These are phyloP conservation scores for Drosophila ezoana DNA, from an alignment of 2,888 invertebrate species.

Conservation along the genomic window DNA sequence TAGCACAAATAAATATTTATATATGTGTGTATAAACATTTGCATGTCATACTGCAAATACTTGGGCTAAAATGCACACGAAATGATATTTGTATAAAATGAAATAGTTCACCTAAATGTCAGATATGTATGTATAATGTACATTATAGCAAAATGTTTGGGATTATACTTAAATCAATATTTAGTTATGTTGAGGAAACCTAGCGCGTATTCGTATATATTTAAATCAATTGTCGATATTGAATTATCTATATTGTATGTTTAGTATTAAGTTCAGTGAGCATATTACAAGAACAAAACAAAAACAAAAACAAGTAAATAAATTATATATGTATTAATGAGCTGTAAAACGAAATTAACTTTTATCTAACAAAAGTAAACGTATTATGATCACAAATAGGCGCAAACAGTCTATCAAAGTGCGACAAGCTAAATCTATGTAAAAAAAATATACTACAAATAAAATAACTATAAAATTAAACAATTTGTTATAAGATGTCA, in stretches of 20 bases:
- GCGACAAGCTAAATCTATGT: conserved; percentile 53
- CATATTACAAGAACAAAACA: not conserved
- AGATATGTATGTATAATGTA: conserved; percentile 29
- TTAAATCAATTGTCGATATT: conserved; percentile 77
- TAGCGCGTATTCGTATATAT: conserved; percentile 51
- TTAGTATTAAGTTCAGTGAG: conserved; percentile 70
- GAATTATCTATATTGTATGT: conserved; percentile 79
- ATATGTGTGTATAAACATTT: conserved; percentile 22
- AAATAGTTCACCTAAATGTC: conserved; percentile 7
- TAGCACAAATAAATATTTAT: conserved; percentile 39
- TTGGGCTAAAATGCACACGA: not conserved
- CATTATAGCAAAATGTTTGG: conserved; percentile 38
- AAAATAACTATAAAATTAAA: conserved; percentile 37
- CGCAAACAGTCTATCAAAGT: conserved; percentile 53
- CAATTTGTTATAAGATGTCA: not conserved
- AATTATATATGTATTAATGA: conserved; percentile 41
- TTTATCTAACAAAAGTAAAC: conserved; percentile 47
- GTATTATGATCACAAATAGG: conserved; percentile 26
- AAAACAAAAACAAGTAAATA: conserved; percentile 29
- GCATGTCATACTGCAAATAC: conserved; percentile 11
- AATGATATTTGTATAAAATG: conserved; percentile 42
- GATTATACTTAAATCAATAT: conserved; percentile 27
- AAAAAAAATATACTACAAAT: conserved; percentile 51
- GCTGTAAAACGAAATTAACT: conserved; percentile 45
- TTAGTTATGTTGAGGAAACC: conserved; percentile 39